A percentile compares a stretch with the other conserved stretches of the same genome.
Evolutionary conservation across 2,113 vertebrate species (phyloP).

Genomic region (Syngnathus scovelli): DNA sequence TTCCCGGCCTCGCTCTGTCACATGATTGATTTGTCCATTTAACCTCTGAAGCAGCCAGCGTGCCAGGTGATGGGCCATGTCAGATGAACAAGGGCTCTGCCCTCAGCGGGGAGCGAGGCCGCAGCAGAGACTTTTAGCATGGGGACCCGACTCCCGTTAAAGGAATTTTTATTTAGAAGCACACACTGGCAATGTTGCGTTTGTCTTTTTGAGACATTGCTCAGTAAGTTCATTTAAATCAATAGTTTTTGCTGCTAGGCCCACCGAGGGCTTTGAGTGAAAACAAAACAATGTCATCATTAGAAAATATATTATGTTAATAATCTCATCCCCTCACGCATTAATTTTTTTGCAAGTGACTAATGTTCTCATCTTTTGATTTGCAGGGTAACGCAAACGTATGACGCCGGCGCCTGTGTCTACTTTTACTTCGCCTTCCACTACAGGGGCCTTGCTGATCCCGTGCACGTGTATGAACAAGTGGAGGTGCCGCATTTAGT

Average conservation of each 20-base stretch:
- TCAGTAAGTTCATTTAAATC: not conserved
- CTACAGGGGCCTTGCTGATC: conserved; percentile 94
- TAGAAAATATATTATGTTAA: not conserved
- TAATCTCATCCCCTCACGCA: not conserved
- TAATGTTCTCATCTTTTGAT: not conserved
- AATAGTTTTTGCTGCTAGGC: not conserved
- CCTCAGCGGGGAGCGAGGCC: conserved; percentile 36
- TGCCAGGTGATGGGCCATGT: conserved; percentile 65
- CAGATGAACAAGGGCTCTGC: conserved; percentile 66
- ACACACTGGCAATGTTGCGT: not conserved
- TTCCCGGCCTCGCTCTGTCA: conserved; percentile 67
- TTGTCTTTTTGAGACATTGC: not conserved
- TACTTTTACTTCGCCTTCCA: conserved; percentile 99
- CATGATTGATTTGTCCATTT: conserved; percentile 75
- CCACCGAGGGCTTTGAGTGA: too few relatives aligned
- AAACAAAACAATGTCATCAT: not conserved
- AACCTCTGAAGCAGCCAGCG: conserved; percentile 63
- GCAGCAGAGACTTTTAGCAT: conserved; percentile 5
- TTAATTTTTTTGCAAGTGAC: too few relatives aligned
- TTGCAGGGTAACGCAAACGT: conserved; percentile 92
- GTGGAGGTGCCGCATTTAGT: conserved; percentile 80
- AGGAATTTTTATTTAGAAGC: conserved; percentile 1
- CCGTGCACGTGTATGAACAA: conserved; percentile 88
- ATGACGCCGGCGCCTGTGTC: conserved; percentile 92
- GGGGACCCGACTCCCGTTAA: conserved; percentile 3